Evolutionary conservation across 2,888 invertebrate genomes (phyloP).

Genomic region (Sesamia inferens): DNA sequence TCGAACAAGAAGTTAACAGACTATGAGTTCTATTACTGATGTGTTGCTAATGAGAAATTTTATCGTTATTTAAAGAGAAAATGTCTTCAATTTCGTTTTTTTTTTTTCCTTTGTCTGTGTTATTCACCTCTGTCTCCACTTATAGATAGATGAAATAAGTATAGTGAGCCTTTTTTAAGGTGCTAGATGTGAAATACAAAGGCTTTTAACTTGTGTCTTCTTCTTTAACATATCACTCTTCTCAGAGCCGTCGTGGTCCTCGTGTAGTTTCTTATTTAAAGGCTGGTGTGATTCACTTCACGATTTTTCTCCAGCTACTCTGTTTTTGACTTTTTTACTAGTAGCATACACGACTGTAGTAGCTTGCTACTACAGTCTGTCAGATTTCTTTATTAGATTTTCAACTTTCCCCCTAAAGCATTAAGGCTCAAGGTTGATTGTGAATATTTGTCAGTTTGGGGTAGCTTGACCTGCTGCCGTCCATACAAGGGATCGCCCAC

Average conservation of each 20-base stretch:
- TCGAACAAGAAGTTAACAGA: slow-evolving; percentile 47
- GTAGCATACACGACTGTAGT: neutral
- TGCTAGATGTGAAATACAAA: neutral
- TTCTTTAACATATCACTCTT: neutral
- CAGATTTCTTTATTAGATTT: too few relatives aligned
- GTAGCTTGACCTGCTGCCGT: too few relatives aligned
- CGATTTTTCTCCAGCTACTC: neutral
- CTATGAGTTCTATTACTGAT: slow-evolving; percentile 13
- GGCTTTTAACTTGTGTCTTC: neutral
- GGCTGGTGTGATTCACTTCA: neutral
- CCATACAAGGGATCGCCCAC: neutral
- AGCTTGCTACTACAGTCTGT: too few relatives aligned
- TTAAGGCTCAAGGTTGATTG: too few relatives aligned
- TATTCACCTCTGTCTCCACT: neutral
- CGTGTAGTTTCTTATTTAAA: neutral
- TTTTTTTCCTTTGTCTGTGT: neutral
- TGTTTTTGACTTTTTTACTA: neutral
- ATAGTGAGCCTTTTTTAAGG: neutral
- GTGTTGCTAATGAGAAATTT: slow-evolving; percentile 10
- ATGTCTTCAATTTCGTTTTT: neutral
- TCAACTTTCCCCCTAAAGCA: too few relatives aligned
- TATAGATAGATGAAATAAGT: neutral
- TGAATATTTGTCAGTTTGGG: too few relatives aligned
- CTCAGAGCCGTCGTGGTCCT: too few relatives aligned
- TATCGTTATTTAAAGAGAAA: neutral